Evolutionary conservation across 1,140 invertebrate species (phyloP).

Genomic region (Macrosteles quadrilineatus): DNA sequence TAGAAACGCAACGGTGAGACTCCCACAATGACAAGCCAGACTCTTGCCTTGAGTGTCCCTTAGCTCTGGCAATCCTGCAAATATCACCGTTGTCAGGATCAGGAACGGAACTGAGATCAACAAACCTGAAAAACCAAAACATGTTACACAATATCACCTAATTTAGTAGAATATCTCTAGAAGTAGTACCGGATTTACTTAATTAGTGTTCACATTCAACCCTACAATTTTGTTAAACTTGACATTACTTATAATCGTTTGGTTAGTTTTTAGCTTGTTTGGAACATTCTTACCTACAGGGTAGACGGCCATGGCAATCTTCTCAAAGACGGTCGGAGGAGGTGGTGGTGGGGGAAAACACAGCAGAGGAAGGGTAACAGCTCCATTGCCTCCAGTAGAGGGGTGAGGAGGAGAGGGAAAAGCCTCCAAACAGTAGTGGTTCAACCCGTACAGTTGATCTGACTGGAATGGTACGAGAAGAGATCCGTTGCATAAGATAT

Average conservation of each 20-base stretch:
- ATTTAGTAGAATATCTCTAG: constrained; percentile 2
- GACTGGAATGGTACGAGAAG: constrained; percentile 53
- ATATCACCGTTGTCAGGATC: constrained; percentile 53
- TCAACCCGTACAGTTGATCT: constrained; percentile 51
- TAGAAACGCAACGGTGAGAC: constrained; percentile 53
- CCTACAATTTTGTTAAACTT: too few relatives aligned
- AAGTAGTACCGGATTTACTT: too few relatives aligned
- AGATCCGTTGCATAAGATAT: constrained; percentile 60
- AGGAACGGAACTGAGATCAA: constrained; percentile 56
- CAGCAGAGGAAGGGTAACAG: constrained; percentile 49
- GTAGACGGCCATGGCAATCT: constrained; percentile 29
- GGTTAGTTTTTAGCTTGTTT: too few relatives aligned
- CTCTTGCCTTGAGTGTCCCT: constrained; percentile 53
- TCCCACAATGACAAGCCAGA: constrained; percentile 53
- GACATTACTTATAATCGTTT: too few relatives aligned
- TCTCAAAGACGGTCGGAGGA: constrained; percentile 46
- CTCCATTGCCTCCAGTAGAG: constrained; percentile 21
- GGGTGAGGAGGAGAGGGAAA: constrained; percentile 29
- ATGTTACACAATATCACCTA: too few relatives aligned
- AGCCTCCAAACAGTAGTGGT: constrained; percentile 57
- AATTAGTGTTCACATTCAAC: too few relatives aligned
- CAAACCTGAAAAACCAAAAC: constrained; percentile 44
- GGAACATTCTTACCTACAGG: constrained; percentile 30
- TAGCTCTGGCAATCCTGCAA: constrained; percentile 52
- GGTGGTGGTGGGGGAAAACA: constrained; percentile 50